These are phyloP conservation scores for Macrosoma leucophasiata DNA, from an alignment of 2,888 invertebrate genomes.

Conservation along the genomic window DNA sequence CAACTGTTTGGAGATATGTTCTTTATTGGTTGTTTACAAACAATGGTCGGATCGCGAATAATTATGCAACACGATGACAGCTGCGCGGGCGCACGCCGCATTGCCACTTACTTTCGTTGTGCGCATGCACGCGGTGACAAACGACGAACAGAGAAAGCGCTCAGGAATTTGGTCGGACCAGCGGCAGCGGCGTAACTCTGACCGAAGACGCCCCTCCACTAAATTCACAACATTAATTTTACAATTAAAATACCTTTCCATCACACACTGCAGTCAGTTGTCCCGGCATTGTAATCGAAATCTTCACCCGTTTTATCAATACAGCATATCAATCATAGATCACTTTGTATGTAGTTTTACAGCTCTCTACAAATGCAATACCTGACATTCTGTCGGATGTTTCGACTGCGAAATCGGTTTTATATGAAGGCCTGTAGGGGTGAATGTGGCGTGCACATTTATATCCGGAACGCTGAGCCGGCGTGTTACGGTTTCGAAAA, in stretches of 20 bases:
- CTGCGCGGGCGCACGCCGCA: constrained; percentile 39
- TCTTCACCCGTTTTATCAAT: constrained; percentile 34
- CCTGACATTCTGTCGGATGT: constrained; percentile 44
- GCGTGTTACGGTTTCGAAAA: constrained; percentile 74
- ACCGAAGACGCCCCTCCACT: no score
- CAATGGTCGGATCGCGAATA: constrained; percentile 64
- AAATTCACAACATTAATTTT: constrained; percentile 16
- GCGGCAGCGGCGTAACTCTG: constrained; percentile 12
- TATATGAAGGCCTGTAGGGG: constrained; percentile 53
- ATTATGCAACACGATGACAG: constrained; percentile 71
- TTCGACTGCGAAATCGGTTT: constrained; percentile 52
- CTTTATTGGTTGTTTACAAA: constrained; percentile 68
- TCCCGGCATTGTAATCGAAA: no score
- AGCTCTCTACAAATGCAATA: constrained; percentile 68
- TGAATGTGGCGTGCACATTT: constrained; percentile 55
- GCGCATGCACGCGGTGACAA: constrained; percentile 40
- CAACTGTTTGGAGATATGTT: constrained; percentile 47
- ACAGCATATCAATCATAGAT: constrained; percentile 42
- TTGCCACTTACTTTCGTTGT: constrained; percentile 67
- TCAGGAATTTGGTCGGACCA: constrained; percentile 63
- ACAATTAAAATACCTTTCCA: constrained; percentile 4
- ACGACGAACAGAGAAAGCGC: constrained; percentile 68
- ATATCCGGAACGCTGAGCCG: constrained; percentile 72
- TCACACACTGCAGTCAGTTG: no score
- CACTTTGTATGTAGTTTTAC: constrained; percentile 42